Percentiles rank a stretch among this genome's conserved stretches.
Evolutionary conservation across 1,140 invertebrate species (phyloP).

Genomic region (Aphaenogaster floridana): DNA sequence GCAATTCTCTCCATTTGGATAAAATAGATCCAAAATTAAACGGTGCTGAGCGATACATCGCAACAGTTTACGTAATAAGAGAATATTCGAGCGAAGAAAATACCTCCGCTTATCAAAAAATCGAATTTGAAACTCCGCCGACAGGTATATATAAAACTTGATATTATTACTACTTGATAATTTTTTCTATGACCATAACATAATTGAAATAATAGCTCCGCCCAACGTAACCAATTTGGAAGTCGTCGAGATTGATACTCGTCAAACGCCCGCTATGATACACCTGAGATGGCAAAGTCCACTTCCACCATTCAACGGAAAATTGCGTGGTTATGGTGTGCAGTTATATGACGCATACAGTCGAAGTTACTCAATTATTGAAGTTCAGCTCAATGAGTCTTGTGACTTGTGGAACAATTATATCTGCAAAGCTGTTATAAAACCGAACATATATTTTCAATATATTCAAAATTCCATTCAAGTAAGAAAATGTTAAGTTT

Average conservation of each 20-base stretch:
- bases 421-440: conserved; percentile 62
- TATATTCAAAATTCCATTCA: neutral
- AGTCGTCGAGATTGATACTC: conserved; percentile 59
- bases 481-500: too few species aligned
- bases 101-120: conserved; percentile 10
- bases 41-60: conserved; percentile 65
- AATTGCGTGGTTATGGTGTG: conserved; percentile 40
- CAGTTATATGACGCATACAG: neutral
- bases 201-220: conserved; percentile 56
- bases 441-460: neutral
- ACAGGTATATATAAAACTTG: conserved; percentile 48
- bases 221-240: conserved; percentile 64
- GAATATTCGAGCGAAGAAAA: conserved; percentile 23
- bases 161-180: neutral
- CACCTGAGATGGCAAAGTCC: conserved; percentile 71
- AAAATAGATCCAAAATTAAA: neutral
- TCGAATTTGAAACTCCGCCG: conserved; percentile 52
- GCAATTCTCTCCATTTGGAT: neutral
- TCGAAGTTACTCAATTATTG: neutral
- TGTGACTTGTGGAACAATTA: conserved; percentile 70
- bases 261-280: neutral
- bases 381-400: conserved; percentile 17
- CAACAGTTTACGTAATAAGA: conserved; percentile 60
- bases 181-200: neutral
- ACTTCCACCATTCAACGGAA: conserved; percentile 65